Evolutionary conservation across 1,140 invertebrate species (phyloP), one percentile per base, ranked within the genome.

Genomic region (Micrasema minimum): DNA sequence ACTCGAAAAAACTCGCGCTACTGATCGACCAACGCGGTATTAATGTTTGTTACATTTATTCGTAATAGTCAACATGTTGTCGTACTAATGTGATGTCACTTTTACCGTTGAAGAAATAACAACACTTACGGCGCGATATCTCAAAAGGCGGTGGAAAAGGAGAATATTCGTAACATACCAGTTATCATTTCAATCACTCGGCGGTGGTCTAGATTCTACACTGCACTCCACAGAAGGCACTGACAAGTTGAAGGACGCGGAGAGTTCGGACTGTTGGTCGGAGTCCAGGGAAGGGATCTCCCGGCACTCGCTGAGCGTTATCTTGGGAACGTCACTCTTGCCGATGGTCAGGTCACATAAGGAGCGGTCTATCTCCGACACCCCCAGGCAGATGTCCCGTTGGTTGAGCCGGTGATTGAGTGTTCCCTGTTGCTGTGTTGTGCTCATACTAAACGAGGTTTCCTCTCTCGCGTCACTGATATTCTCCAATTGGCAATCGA

Each of bases 301-400:
- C 65, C 81, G 80, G 80, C 82, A 85, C 77, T 84, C 82, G 66
- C 82, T 84, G 65, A 85, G 81, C 64, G 82, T 84, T 79, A 85
- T 85, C 65, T 77, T 76, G 18, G 83, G 83, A 4, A 83, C 77
- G 68, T 81, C 80, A 48, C 72, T 78, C 70, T 76, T 79, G 71
- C 80, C 77, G 26, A 84, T 78, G 72, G 80, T 78, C 37, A 84
- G 77, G 22, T 77, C 75, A 59, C 79, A 77, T 72, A 85, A 74
- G 45, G 78, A 79, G 73, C 81, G 76, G 59, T 79, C 75, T 71
- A 85, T 66, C 50, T 78, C 78, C 16, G 80, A 79, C 48, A 83
- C 77, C 2, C 26, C 64, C 14, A 46, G 11, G 43, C 66, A 69
- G 14, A 46, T 2, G 71, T 77, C 77, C 71, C 71, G 72, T 59